Percentiles rank a stretch among this genome's conserved stretches.
Evolutionary conservation across 2,113 vertebrate genomes (phyloP).

Genomic region (Heliornis fulica): DNA sequence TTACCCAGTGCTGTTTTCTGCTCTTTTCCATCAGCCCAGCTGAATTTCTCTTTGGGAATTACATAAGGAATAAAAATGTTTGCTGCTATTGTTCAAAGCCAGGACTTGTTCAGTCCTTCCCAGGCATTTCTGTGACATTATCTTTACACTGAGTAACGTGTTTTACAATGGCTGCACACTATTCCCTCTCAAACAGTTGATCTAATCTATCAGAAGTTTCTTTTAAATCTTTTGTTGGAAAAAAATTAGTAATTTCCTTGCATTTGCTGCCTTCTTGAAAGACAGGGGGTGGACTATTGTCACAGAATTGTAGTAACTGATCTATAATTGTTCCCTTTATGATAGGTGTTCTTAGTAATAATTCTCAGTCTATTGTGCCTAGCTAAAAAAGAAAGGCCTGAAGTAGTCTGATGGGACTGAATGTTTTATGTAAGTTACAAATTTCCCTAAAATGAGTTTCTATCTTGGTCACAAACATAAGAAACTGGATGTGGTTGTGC

Average conservation of each 20-base stretch:
- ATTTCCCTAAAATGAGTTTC: background rate
- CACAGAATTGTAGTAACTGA: background rate
- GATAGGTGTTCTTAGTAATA: background rate
- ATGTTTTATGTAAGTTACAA: background rate
- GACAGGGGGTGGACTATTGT: background rate
- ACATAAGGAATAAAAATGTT: background rate
- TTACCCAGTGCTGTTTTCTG: background rate
- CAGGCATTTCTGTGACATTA: background rate
- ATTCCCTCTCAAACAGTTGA: background rate
- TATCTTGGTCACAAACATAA: background rate
- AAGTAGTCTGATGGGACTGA: background rate
- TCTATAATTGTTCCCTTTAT: background rate
- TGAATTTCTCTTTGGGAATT: background rate
- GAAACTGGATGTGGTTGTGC: background rate
- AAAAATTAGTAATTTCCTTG: background rate
- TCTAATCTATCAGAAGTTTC: background rate
- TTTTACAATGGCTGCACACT: background rate
- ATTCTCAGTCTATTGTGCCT: background rate
- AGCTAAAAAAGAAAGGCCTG: conserved; percentile 31
- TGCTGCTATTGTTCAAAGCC: background rate
- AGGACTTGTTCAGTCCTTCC: background rate
- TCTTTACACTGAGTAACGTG: background rate
- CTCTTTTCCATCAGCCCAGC: background rate
- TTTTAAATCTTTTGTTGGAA: background rate
- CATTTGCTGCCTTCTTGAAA: background rate